Evolutionary conservation across 2,113 vertebrate genomes (phyloP), one percentile per base, ranked within the genome.

Genomic region (Lophochroa leadbeateri): DNA sequence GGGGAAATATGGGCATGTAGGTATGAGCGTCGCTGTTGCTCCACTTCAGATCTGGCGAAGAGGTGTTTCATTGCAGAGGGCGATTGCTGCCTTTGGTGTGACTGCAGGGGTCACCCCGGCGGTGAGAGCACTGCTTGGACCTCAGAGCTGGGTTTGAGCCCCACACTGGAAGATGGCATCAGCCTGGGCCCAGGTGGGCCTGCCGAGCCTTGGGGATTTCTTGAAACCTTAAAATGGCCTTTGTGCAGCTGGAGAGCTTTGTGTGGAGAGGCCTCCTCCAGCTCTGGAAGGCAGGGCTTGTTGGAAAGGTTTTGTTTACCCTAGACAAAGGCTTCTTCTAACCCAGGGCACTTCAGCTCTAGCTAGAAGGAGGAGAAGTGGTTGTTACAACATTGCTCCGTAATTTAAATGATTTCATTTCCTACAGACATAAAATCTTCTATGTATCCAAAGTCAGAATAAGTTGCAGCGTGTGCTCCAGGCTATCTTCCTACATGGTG

Each of bases 21-120:
- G 80, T 83, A 46, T 37, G 69, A 79, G 86, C 2, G 1, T 25
- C 1, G 2, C 17, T 8, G 37, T 25, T 31, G 77, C 80, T 94
- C 5, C 2, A 4, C 65, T 60, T 75, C 57, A 15, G n/a, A 18
- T n/a, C 61, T 87, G 11, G 23, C 5, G 4, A 44, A 77, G 87
- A 82, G 71, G n/a, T 65, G 53, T 72, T 91, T 65, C 58, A 14
- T 58, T 31, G 85, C 77, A 33, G 68, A 24, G 39, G 10, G 23
- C 0, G 1, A 2, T 17, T 21, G 71, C 50, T 92, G 95, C 52
- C 33, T 53, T 60, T 0, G 1, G 35, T 1, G 0, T 0, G 13
- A 52, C 43, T 71, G 60, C 37, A 2, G 69, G 47, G 44, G 58
- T 89, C 3, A 11, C 57, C 1, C 6, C 23, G 37, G 41, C 7